phyloP scores from a whole-genome alignment of 2,888 invertebrate species.

The Acanthopleura granulata region DNA sequence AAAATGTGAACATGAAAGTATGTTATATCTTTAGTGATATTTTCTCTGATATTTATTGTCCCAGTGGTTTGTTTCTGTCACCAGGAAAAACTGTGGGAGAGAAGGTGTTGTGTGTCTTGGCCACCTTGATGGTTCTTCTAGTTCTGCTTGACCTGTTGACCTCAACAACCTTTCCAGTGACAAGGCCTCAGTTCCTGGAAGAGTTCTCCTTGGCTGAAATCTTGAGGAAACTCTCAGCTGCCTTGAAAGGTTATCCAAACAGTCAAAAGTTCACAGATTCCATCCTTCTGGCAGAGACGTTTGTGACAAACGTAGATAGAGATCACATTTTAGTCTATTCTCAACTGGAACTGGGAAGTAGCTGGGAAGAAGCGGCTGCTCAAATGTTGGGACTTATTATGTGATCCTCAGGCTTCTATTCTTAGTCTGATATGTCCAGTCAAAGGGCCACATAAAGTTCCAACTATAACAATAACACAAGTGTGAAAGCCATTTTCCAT shows the following conservation, averaged over 20 bases:
- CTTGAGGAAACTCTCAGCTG: neutral
- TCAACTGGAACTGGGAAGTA: neutral
- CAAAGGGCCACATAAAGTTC: no score
- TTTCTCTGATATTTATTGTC: no score
- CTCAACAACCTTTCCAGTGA: neutral
- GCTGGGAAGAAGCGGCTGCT: neutral
- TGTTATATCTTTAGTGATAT: no score
- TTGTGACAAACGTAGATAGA: neutral
- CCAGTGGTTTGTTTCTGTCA: neutral
- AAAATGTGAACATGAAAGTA: no score
- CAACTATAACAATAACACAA: no score
- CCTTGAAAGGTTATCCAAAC: neutral
- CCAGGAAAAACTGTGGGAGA: slow-evolving; percentile 36
- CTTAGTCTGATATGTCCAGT: no score
- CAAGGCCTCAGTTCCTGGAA: neutral
- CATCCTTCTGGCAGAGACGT: neutral
- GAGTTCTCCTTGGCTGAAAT: neutral
- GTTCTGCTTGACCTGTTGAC: neutral
- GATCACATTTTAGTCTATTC: neutral
- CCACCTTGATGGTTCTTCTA: neutral
- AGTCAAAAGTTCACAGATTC: neutral
- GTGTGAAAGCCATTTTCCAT: no score
- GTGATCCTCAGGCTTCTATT: neutral
- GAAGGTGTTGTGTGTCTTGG: slow-evolving; percentile 31
- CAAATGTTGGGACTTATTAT: neutral